Evolutionary conservation across 2,888 invertebrate genomes (phyloP).

Genomic region (Cryptocephalus moraei): DNA sequence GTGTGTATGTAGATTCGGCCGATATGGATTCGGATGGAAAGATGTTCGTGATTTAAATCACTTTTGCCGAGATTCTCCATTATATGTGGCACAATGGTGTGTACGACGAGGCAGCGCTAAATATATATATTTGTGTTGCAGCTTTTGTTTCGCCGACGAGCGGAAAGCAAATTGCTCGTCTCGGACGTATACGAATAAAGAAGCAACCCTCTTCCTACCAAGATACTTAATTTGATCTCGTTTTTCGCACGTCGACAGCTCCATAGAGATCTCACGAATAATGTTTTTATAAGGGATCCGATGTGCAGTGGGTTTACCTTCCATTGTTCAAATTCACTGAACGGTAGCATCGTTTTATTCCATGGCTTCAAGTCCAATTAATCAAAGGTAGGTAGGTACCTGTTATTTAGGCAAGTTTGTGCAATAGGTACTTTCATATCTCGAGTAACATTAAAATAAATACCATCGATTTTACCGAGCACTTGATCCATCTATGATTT

Average conservation of each 20-base stretch:
- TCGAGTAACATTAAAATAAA: too few relatives aligned
- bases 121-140: slow-evolving; percentile 11
- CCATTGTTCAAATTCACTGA: too few relatives aligned
- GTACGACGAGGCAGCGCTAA: slow-evolving; percentile 8
- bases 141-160: slow-evolving; percentile 8
- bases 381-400: too few relatives aligned
- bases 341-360: too few relatives aligned
- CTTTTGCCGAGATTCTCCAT: slow-evolving; percentile 11
- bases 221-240: not conserved
- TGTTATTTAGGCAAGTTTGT: too few relatives aligned
- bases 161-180: slow-evolving; percentile 5
- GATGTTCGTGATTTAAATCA: slow-evolving; percentile 18
- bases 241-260: not conserved
- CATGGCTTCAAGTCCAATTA: too few relatives aligned
- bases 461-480: too few relatives aligned
- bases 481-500: too few relatives aligned
- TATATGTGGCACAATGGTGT: slow-evolving; percentile 10
- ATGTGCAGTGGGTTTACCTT: slow-evolving; percentile 1
- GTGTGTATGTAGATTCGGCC: too few relatives aligned
- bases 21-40: not conserved
- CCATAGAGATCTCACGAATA: not conserved
- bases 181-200: too few relatives aligned
- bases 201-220: not conserved
- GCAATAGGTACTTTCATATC: too few relatives aligned
- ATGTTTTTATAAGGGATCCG: not conserved